phyloP scores from a whole-genome alignment of 2,797 vertebrate genomes.

The Lepilemur ruficaudatus region DNA sequence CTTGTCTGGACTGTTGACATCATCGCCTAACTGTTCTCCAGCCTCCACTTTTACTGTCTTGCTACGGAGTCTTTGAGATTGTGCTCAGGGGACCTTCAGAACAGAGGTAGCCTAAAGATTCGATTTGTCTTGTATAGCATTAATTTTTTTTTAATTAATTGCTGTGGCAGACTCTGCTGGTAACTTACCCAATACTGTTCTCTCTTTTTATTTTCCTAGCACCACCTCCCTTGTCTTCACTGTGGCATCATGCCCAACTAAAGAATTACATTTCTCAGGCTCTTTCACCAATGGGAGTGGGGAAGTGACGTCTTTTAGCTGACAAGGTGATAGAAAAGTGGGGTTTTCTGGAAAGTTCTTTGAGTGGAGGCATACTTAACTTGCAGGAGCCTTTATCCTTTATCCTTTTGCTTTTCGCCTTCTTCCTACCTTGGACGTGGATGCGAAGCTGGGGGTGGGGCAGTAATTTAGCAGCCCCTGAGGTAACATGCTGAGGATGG shows the following conservation, averaged over 20 bases:
- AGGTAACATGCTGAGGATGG: not conserved
- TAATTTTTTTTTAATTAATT: not conserved
- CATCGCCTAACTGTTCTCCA: not conserved
- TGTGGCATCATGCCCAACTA: not conserved
- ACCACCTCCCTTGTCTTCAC: not conserved
- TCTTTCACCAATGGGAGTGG: not conserved
- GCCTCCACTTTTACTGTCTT: not conserved
- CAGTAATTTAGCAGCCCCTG: not conserved
- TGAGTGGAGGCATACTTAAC: not conserved
- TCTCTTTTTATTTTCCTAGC: not conserved
- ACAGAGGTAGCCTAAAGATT: not conserved
- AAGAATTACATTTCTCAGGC: not conserved
- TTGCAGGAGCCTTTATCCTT: not conserved
- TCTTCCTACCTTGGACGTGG: not conserved
- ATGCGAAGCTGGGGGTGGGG: not conserved
- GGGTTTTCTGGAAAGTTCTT: not conserved
- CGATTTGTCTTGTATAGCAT: not conserved
- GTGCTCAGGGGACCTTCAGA: not conserved
- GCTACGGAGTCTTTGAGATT: not conserved
- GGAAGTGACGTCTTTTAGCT: not conserved
- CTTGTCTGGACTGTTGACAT: not conserved
- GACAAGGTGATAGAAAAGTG: not conserved
- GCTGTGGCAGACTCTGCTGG: not conserved
- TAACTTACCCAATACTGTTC: not conserved
- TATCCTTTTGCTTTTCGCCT: not conserved